Base-by-base conservation (phyloP, 2,113 vertebrate genomes). In the Sprattus sprattus region DNA sequence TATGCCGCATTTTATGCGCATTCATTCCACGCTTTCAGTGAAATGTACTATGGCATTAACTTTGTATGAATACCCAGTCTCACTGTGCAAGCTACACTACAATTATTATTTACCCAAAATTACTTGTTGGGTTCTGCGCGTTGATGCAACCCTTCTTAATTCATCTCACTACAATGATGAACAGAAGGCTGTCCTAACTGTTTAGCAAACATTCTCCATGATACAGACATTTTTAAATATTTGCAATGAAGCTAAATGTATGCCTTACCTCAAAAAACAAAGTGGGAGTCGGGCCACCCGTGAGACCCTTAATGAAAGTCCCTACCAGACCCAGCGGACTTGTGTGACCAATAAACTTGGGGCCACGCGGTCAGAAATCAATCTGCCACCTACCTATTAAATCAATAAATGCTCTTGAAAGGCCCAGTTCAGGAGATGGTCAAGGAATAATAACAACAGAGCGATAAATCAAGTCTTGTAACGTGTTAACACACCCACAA, bases 241-340 rank as follows among this genome's bases (percentile, higher is more conserved):
- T 39, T 39, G 39, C 39, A 39, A 39, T 39, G 39, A 39, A 39
- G 39, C 1, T 39, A 39, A 39, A 39, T 39, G 39, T 39, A 39
- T 39, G 39, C 39, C 39, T 39, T 39, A 39, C 39, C 39, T 39
- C 2, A 1, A 39, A 39, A 39, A 87, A 85, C 86, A 82, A 91
- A 90, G 87, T 87, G 83, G 86, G 78, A 64, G 47, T 80, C 82
- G 83, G 90, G 87, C 90, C 90, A 91, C 90, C 90, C 89, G 46
- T 20, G 85, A 91, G 75, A 85, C 81, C 86, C 82, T 85, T 47
- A 85, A n/a, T n/a, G n/a, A n/a, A n/a, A 78, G 82, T 71, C 7
- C 64, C 85, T 83, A 28, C 83, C 87, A 89, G 88, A 88, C 84
- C 39, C 82, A 22, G 45, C 1, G 83, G 83, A 86, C 87, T 85